Percentiles rank a stretch among this genome's conserved stretches.
phyloP scores from a whole-genome alignment of 2,888 invertebrate species.

The Apocheima hispidaria region DNA sequence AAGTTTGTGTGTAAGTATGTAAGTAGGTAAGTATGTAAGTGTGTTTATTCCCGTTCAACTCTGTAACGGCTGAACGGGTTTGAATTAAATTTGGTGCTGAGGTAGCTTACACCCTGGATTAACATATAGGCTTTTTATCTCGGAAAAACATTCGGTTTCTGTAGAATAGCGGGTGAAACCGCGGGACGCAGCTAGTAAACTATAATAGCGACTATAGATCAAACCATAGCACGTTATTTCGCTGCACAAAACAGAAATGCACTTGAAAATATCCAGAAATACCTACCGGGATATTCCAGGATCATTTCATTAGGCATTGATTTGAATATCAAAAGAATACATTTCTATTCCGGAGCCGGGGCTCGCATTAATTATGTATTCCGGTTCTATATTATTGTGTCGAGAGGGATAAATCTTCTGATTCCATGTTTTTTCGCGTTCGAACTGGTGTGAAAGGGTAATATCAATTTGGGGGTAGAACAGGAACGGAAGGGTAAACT shows the following conservation, averaged over 20 bases:
- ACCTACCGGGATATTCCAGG: conserved; percentile 42
- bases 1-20: too few relatives aligned
- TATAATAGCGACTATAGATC: too few relatives aligned
- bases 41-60: too few relatives aligned
- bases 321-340: conserved; percentile 76
- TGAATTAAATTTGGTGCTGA: too few relatives aligned
- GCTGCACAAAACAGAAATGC: conserved; percentile 10
- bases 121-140: too few relatives aligned
- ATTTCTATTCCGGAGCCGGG: conserved; percentile 49
- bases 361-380: conserved; percentile 48
- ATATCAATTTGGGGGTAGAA: conserved; percentile 15
- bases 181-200: too few relatives aligned
- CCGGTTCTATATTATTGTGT: conserved; percentile 33
- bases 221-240: too few relatives aligned
- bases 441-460: conserved; percentile 14
- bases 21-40: too few relatives aligned
- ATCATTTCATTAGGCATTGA: conserved; percentile 66
- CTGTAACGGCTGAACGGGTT: too few relatives aligned
- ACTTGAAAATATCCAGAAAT: conserved; percentile 22
- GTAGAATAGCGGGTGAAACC: too few relatives aligned
- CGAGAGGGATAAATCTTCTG: conserved; percentile 30
- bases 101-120: too few relatives aligned
- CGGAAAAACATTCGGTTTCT: too few relatives aligned
- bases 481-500: conserved; percentile 7
- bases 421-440: conserved; percentile 16